A percentile compares a stretch with the other conserved stretches of the same genome.
Conservation (phyloP, 2,888 invertebrate species). For the Himalopsyche anomala region DNA sequence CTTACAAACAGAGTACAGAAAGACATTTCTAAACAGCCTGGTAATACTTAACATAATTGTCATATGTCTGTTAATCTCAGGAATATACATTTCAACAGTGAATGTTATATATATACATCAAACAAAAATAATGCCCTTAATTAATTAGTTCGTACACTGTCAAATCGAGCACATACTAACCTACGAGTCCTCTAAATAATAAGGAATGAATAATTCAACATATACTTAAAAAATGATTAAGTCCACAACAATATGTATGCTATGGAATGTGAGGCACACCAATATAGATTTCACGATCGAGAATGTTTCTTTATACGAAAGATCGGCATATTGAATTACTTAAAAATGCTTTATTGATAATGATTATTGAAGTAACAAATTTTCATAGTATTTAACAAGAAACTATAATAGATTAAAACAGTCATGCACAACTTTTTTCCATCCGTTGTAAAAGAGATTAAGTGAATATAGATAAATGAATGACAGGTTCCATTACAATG, state of each 20-base stretch:
- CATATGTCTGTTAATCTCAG: not conserved
- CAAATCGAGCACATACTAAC: not conserved
- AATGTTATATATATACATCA: not conserved
- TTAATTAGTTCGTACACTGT: not conserved
- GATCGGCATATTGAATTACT: too few species aligned
- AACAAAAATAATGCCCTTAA: conserved; percentile 21
- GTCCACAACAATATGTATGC: not conserved
- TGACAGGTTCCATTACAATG: too few species aligned
- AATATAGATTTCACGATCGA: too few species aligned
- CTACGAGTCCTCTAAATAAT: not conserved
- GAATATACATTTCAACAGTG: not conserved
- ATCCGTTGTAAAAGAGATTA: too few species aligned
- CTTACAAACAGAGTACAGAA: not conserved
- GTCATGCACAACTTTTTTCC: not conserved
- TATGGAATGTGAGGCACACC: not conserved
- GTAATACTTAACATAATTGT: not conserved
- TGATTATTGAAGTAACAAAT: not conserved
- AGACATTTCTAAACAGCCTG: not conserved
- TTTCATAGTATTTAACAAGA: not conserved
- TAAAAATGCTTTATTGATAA: too few species aligned
- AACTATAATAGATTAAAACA: conserved; percentile 6
- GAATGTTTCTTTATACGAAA: too few species aligned
- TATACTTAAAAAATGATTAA: not conserved
- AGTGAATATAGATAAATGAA: too few species aligned
- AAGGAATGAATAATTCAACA: not conserved